These are phyloP conservation scores for Sinosuthora webbiana DNA, from an alignment of 2,113 vertebrate genomes.

Conservation along the genomic window DNA sequence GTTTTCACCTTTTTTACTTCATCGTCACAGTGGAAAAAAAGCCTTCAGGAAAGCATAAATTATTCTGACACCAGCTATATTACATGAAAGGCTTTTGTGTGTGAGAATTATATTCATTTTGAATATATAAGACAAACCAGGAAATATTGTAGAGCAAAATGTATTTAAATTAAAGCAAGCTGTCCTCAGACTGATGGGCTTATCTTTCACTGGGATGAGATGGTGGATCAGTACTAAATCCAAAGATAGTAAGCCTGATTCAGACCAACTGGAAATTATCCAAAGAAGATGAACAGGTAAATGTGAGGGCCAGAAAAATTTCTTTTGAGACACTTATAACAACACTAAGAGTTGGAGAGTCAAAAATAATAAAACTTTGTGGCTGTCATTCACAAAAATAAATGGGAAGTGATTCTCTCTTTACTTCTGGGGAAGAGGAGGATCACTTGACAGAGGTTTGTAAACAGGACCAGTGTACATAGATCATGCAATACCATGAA, in stretches of 20 bases:
- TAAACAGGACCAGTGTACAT: not conserved
- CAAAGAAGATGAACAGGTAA: not conserved
- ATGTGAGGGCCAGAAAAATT: not conserved
- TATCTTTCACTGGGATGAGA: not conserved
- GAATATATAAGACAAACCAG: not conserved
- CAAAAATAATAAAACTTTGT: not conserved
- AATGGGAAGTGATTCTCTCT: not conserved
- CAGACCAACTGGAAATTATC: not conserved
- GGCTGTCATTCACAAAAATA: not conserved
- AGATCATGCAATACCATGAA: not conserved
- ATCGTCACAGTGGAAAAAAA: not conserved
- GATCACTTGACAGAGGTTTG: not conserved
- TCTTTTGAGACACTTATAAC: not conserved
- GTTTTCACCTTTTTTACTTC: conserved; percentile 4
- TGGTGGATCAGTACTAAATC: not conserved
- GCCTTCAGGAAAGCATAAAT: not conserved
- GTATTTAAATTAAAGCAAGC: not conserved
- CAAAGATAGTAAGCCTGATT: not conserved
- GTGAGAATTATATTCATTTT: not conserved
- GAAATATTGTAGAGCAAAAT: not conserved
- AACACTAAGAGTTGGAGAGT: not conserved
- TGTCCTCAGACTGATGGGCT: not conserved
- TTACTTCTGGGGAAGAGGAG: not conserved
- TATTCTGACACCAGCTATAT: not conserved
- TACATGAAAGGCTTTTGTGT: not conserved